A percentile compares a stretch with the other conserved stretches of the same genome.
These are phyloP conservation scores for Ophonus ardosiacus DNA, from an alignment of 2,888 invertebrate species.

Conservation along the genomic window DNA sequence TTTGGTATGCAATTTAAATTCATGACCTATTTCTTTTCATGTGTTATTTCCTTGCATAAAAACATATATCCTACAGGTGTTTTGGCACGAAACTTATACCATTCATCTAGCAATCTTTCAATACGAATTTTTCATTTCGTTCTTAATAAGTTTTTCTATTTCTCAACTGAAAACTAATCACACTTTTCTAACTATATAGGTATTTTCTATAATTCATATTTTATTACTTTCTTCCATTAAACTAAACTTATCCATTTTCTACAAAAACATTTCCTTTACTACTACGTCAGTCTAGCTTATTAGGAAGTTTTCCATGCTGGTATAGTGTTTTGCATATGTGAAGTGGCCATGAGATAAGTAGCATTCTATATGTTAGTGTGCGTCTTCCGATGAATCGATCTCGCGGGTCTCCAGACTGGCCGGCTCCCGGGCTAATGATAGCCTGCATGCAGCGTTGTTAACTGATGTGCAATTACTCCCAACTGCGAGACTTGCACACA, in stretches of 20 bases:
- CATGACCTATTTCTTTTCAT: neutral
- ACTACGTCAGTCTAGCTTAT: too few species aligned
- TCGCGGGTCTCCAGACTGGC: constrained; percentile 27
- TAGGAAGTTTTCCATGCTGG: too few species aligned
- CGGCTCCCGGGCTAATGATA: constrained; percentile 36
- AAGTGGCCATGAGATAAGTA: neutral
- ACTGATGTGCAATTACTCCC: constrained; percentile 9
- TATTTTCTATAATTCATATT: too few species aligned
- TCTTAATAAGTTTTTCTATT: too few species aligned
- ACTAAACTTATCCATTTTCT: too few species aligned
- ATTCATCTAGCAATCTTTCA: neutral
- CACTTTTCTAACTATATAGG: too few species aligned
- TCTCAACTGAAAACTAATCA: too few species aligned
- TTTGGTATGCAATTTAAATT: neutral
- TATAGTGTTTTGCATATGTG: neutral
- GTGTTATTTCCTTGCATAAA: neutral
- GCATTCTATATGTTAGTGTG: neutral
- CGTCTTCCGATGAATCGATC: constrained; percentile 1
- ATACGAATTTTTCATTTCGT: neutral
- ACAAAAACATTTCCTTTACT: too few species aligned
- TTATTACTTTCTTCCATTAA: too few species aligned
- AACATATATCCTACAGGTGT: neutral
- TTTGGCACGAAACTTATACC: neutral
- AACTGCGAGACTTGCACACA: neutral
- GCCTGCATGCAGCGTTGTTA: constrained; percentile 12